These are phyloP conservation scores for Sericinus montela DNA, from an alignment of 2,888 invertebrate species.

Conservation along the genomic window DNA sequence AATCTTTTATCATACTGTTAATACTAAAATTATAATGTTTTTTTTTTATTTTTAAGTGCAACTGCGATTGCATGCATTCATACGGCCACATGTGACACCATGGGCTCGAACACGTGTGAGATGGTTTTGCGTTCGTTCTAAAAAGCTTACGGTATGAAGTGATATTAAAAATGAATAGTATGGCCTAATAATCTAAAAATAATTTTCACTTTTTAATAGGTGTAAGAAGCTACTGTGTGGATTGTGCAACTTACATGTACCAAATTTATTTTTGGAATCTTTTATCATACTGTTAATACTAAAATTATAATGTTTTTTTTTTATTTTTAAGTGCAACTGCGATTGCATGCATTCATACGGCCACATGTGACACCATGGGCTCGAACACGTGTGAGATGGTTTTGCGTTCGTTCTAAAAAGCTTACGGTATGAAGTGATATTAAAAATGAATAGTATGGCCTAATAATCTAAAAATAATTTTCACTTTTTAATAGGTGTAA, in stretches of 20 bases:
- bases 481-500: no score
- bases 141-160: slow-evolving; percentile 9
- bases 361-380: slow-evolving; percentile 47
- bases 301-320: no score
- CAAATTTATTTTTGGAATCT: no score
- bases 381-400: slow-evolving; percentile 35
- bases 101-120: slow-evolving; percentile 39
- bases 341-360: slow-evolving; percentile 50
- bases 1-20: no score
- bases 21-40: no score
- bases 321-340: slow-evolving; percentile 35
- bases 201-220: no score
- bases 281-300: no score
- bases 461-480: no score
- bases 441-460: neutral
- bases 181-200: no score
- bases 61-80: slow-evolving; percentile 51
- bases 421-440: slow-evolving; percentile 9
- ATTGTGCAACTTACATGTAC: no score
- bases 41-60: slow-evolving; percentile 27
- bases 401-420: slow-evolving; percentile 23
- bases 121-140: slow-evolving; percentile 26
- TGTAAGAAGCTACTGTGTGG: no score
- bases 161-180: neutral
- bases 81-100: slow-evolving; percentile 47